Evolutionary conservation across 2,888 invertebrate species (phyloP), one percentile per base, ranked within the genome.

Genomic region (Lucinisca nassula): DNA sequence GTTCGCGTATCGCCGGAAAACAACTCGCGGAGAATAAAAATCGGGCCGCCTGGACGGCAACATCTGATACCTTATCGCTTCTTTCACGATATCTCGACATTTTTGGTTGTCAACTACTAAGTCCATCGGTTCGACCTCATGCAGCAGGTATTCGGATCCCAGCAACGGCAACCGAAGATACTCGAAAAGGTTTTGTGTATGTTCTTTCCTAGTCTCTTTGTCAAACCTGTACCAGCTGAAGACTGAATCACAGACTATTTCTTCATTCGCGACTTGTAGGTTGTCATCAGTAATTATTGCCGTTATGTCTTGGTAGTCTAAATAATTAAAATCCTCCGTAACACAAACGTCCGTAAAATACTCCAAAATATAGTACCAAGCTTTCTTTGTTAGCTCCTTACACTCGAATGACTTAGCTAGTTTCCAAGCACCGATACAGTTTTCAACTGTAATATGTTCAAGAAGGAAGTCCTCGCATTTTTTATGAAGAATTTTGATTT

Each of bases 261-360:
- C 98, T 95, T 99, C 99, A 94, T 98, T 98, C 93, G 98, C 98
- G 0, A 98, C 98, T 95, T 98, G 98, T 40, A 99, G 96, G 95
- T 98, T 98, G 94, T 98, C 98, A 79, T 95, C 98, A 72, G 98
- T 97, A 88, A 98, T 98, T 77, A 99, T 97, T 82, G 97, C 97
- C 86, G 97, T 97, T 40, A 98, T 97, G 95, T 98, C 98, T n/a
- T 98, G 97, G 37, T 98, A 97, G 55, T 97, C 96, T 98, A 98
- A 95, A 97, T 88, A 92, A 55, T 92, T 90, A 73, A 95, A 94
- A 45, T 95, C 94, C 24, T 93, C 93, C 1, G 89, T 89, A 49
- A 87, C 79, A 32, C 88, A 92, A n/a, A 93, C 91, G 32, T 93
- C 92, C n/a, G 88, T 87, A 75, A 93, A 93, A 37, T 90, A 83